These are phyloP conservation scores for Hesperophylax magnus DNA, from an alignment of 1,140 invertebrate species.

Conservation along the genomic window DNA sequence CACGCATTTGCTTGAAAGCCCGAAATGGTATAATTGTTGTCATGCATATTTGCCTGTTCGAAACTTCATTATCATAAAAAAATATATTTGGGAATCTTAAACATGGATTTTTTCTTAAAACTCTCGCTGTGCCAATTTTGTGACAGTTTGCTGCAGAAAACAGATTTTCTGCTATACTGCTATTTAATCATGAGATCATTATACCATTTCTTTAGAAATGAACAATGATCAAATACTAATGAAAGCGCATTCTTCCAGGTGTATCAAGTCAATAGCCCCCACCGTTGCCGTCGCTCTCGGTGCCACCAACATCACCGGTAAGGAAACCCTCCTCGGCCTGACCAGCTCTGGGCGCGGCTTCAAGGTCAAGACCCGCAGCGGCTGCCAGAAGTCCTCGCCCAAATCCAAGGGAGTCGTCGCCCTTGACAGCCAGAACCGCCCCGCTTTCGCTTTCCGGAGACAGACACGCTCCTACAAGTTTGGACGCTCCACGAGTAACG, in stretches of 20 bases:
- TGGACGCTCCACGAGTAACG: constrained; percentile 51
- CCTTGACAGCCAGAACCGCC: constrained; percentile 1
- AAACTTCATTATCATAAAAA: too few relatives aligned
- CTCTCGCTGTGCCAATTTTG: too few relatives aligned
- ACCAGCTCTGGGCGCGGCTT: constrained; percentile 37
- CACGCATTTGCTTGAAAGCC: too few relatives aligned
- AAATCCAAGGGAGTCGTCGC: constrained; percentile 1
- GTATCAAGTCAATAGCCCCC: constrained; percentile 68
- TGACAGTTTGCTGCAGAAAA: too few relatives aligned
- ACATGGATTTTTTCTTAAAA: too few relatives aligned
- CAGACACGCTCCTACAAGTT: constrained; percentile 52
- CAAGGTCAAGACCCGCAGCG: constrained; percentile 44
- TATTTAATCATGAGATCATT: too few relatives aligned
- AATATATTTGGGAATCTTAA: too few relatives aligned
- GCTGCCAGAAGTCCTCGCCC: constrained; percentile 39
- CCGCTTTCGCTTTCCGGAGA: constrained; percentile 16
- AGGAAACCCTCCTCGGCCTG: constrained; percentile 46
- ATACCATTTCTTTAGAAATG: too few relatives aligned
- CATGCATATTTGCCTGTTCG: too few relatives aligned
- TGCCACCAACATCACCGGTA: constrained; percentile 59
- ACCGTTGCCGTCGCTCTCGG: constrained; percentile 61
- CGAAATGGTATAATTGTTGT: too few relatives aligned
- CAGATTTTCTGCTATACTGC: too few relatives aligned
- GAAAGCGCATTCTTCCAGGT: constrained; percentile 59
- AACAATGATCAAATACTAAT: too few relatives aligned